Percentiles rank a stretch among this genome's conserved stretches.
These are phyloP conservation scores for Pammene aurita DNA, from an alignment of 2,888 invertebrate genomes.

Conservation along the genomic window DNA sequence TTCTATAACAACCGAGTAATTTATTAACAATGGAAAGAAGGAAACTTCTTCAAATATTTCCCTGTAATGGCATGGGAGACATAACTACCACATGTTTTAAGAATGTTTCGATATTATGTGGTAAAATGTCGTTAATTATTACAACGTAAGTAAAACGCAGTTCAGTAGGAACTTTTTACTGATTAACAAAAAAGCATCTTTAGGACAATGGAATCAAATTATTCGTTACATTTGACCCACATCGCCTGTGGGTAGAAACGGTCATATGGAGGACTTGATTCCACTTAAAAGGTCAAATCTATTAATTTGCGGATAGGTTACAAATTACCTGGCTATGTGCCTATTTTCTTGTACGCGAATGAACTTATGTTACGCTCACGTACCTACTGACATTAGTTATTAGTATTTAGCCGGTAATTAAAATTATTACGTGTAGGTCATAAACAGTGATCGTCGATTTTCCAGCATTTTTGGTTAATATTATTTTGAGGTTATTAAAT, in stretches of 20 bases:
- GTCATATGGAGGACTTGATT: conserved; percentile 24
- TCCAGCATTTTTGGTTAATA: too few relatives aligned
- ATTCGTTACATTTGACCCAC: conserved; percentile 8
- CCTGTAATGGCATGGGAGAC: too few relatives aligned
- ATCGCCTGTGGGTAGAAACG: background rate
- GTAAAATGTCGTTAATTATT: too few relatives aligned
- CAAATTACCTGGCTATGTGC: conserved; percentile 4
- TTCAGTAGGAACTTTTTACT: too few relatives aligned
- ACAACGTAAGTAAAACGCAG: too few relatives aligned
- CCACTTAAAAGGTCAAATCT: conserved; percentile 27
- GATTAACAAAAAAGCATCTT: background rate
- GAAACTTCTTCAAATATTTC: too few relatives aligned
- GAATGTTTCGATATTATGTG: too few relatives aligned
- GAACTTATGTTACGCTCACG: background rate
- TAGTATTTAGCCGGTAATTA: background rate
- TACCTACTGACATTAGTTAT: background rate
- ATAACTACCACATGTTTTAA: too few relatives aligned
- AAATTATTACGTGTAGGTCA: background rate
- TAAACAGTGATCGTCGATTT: too few relatives aligned
- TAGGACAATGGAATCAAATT: conserved; percentile 4
- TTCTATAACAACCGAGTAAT: too few relatives aligned
- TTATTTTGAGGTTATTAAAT: background rate
- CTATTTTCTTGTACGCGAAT: background rate
- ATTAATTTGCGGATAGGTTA: conserved; percentile 23
- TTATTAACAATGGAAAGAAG: too few relatives aligned